Percentiles rank a stretch among this genome's conserved stretches.
phyloP scores from a whole-genome alignment of 2,113 vertebrate genomes.

The Panurus biarmicus region DNA sequence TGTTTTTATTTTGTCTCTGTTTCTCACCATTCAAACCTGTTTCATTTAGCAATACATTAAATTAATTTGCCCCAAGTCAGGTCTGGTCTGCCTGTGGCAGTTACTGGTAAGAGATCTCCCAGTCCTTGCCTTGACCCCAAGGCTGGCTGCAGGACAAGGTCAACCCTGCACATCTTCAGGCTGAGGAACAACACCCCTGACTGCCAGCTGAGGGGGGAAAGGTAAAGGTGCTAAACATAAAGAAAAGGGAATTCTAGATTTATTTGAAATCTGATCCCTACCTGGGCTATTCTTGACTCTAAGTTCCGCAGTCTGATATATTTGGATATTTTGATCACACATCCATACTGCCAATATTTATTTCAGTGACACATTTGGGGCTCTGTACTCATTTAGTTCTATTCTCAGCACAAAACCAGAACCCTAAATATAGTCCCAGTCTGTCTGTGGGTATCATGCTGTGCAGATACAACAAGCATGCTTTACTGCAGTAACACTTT shows the following conservation, averaged over 20 bases:
- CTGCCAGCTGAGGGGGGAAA: neutral
- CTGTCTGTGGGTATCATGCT: conserved; percentile 39
- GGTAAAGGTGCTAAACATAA: neutral
- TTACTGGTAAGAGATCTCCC: neutral
- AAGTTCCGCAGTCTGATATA: conserved; percentile 20
- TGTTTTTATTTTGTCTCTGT: neutral
- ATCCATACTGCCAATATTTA: conserved; percentile 47
- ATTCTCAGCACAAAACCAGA: conserved; percentile 32
- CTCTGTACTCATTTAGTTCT: conserved; percentile 18
- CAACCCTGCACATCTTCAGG: neutral
- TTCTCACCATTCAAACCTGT: neutral
- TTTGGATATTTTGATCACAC: conserved; percentile 42
- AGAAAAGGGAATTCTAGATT: neutral
- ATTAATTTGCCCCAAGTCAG: neutral
- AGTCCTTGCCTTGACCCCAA: neutral
- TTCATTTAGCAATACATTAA: neutral
- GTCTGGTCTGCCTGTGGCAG: neutral
- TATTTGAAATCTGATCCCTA: neutral
- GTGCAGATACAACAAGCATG: conserved; percentile 24
- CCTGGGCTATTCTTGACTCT: neutral
- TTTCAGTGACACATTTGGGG: conserved; percentile 26
- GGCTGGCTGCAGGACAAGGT: neutral
- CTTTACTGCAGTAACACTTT: conserved; percentile 23
- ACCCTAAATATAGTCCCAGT: conserved; percentile 54
- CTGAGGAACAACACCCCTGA: neutral